A percentile compares a stretch with the other conserved stretches of the same genome.
Conservation (phyloP, 2,113 vertebrate species). For the Xenopus laevis region DNA sequence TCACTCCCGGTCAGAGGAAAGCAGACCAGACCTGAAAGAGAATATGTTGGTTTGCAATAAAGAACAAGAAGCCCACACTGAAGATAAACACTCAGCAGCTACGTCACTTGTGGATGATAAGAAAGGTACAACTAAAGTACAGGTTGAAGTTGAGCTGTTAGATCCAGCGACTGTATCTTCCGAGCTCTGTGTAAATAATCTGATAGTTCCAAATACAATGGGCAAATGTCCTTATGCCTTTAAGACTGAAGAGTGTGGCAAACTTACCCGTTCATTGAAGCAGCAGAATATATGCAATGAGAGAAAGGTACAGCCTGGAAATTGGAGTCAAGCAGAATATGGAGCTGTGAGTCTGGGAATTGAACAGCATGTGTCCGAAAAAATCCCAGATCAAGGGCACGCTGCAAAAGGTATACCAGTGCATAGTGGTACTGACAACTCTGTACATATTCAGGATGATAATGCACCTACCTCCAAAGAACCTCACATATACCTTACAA, state of each 20-base stretch:
- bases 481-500: neutral
- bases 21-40: too few relatives aligned
- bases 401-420: neutral
- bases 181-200: neutral
- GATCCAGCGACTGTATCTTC: neutral
- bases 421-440: too few relatives aligned
- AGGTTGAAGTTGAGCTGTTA: neutral
- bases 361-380: neutral
- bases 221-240: conserved; percentile 3
- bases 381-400: neutral
- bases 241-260: neutral
- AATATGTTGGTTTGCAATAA: too few relatives aligned
- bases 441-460: neutral
- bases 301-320: neutral
- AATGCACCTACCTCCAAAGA: neutral
- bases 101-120: neutral
- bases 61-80: too few relatives aligned
- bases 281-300: neutral
- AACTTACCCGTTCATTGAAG: neutral
- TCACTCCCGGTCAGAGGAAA: too few relatives aligned
- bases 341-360: too few relatives aligned
- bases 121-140: neutral
- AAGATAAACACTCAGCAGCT: too few relatives aligned
- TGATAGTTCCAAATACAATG: neutral
- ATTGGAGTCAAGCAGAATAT: neutral